These are phyloP conservation scores for Lamellibrachia luymesi DNA, from an alignment of 1,140 invertebrate genomes.

Conservation along the genomic window DNA sequence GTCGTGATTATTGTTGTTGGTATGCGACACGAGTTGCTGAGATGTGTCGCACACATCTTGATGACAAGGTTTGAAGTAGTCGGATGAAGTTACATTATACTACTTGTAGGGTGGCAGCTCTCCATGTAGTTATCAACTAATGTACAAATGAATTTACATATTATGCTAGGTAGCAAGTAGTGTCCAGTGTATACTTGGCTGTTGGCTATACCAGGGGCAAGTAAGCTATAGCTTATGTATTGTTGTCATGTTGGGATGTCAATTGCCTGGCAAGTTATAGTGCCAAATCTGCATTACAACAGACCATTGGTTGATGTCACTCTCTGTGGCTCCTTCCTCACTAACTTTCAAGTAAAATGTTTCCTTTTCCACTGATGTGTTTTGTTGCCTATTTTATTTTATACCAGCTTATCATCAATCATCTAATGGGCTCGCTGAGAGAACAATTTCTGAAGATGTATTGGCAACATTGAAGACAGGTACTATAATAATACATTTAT, in stretches of 20 bases:
- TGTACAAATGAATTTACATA: neutral
- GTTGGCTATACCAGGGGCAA: neutral
- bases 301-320: neutral
- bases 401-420: neutral
- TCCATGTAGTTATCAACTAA: neutral
- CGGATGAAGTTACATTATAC: neutral
- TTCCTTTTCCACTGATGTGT: neutral
- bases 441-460: no score
- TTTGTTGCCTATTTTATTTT: neutral
- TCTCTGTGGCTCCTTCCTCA: neutral
- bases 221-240: neutral
- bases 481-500: no score
- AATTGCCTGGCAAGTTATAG: neutral
- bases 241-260: neutral
- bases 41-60: neutral
- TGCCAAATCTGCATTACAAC: neutral
- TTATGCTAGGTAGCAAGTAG: neutral
- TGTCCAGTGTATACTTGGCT: neutral
- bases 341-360: neutral
- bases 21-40: neutral
- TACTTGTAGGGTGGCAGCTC: neutral
- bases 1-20: neutral
- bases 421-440: neutral
- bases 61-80: neutral
- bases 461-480: no score